phyloP scores from a whole-genome alignment of 2,113 vertebrate genomes.

The Tragelaphus imberbis region DNA sequence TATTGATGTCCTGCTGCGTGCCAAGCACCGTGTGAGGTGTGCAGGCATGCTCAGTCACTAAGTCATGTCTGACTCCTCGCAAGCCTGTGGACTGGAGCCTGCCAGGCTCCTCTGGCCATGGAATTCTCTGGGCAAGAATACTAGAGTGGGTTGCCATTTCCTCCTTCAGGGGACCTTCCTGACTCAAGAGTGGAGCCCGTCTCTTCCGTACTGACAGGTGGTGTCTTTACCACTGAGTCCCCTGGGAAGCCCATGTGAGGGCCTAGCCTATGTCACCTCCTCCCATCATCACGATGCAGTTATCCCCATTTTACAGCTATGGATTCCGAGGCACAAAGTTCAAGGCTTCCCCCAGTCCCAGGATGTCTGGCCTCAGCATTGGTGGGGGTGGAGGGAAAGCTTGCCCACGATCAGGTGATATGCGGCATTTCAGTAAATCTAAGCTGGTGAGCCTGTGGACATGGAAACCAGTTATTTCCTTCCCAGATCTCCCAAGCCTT shows the following conservation, averaged over 20 bases:
- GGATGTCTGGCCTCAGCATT: neutral
- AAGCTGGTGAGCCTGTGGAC: neutral
- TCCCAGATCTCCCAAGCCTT: neutral
- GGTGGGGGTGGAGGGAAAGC: neutral
- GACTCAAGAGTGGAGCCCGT: neutral
- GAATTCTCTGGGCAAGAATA: neutral
- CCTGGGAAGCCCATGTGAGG: neutral
- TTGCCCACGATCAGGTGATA: accelerated
- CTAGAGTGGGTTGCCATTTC: neutral
- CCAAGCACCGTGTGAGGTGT: neutral
- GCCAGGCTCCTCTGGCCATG: neutral
- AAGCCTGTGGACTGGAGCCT: neutral
- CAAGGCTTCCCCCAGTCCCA: neutral
- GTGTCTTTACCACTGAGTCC: neutral
- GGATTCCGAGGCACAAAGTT: neutral
- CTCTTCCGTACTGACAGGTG: neutral
- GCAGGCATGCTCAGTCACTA: neutral
- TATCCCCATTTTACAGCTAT: neutral
- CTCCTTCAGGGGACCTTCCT: neutral
- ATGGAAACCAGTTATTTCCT: neutral
- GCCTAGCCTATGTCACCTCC: neutral
- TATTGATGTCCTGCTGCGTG: neutral
- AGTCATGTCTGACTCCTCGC: neutral
- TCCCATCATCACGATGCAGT: neutral
- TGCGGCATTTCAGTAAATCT: neutral